Evolutionary conservation across 2,888 invertebrate genomes (phyloP).

Genomic region (Leucozona laternaria): DNA sequence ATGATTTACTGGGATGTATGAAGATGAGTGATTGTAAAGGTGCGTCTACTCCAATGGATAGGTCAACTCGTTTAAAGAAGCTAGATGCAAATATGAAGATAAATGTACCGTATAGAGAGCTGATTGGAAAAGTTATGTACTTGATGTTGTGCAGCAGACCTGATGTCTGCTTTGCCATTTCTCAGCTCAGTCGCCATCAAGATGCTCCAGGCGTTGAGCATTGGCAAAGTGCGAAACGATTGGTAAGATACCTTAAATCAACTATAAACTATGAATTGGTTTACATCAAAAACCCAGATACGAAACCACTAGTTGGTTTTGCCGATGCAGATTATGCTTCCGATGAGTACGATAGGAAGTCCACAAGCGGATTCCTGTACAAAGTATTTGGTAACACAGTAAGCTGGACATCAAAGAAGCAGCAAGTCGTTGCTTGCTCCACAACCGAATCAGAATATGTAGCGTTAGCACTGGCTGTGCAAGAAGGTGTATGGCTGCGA

Average conservation of each 20-base stretch:
- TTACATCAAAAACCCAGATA: background rate
- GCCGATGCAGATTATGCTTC: too few relatives aligned
- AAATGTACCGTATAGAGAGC: slow-evolving; percentile 52
- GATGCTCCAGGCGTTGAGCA: slow-evolving; percentile 48
- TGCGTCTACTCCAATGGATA: slow-evolving; percentile 4
- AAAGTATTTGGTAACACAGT: slow-evolving; percentile 25
- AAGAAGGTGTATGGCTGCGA: slow-evolving; percentile 44
- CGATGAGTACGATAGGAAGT: too few relatives aligned
- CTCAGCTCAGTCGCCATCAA: slow-evolving; percentile 59
- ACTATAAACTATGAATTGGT: background rate
- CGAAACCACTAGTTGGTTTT: background rate
- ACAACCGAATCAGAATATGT: slow-evolving; percentile 20
- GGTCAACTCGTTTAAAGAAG: background rate
- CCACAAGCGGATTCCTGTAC: slow-evolving; percentile 16
- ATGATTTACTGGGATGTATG: slow-evolving; percentile 33
- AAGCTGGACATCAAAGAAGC: too few relatives aligned
- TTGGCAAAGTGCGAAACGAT: slow-evolving; percentile 31
- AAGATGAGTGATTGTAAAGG: slow-evolving; percentile 42
- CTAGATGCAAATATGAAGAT: background rate
- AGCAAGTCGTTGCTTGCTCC: slow-evolving; percentile 31
- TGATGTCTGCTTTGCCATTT: too few relatives aligned
- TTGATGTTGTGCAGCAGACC: too few relatives aligned
- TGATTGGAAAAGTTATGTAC: slow-evolving; percentile 48
- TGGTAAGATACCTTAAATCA: background rate
- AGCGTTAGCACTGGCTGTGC: slow-evolving; percentile 9